These are phyloP conservation scores for Sialis lutaria DNA, from an alignment of 2,888 invertebrate species.

Conservation along the genomic window DNA sequence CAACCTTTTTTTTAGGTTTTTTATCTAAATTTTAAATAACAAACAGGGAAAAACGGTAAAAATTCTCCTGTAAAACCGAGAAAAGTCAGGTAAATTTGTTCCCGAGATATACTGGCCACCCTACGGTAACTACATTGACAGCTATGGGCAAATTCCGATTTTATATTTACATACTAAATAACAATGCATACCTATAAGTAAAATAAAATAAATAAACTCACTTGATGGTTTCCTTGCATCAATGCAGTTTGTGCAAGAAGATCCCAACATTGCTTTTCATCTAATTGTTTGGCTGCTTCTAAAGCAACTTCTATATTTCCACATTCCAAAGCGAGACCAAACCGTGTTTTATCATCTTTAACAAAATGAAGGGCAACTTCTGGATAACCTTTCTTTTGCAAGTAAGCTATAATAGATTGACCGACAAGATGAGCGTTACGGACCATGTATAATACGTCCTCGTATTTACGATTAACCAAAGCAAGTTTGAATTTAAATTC, in stretches of 20 bases:
- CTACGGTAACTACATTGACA: too few species aligned
- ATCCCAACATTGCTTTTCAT: slow-evolving; percentile 93
- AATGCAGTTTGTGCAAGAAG: slow-evolving; percentile 85
- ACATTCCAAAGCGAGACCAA: slow-evolving; percentile 91
- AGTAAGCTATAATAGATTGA: slow-evolving; percentile 95
- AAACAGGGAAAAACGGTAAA: too few species aligned
- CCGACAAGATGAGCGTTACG: slow-evolving; percentile 91
- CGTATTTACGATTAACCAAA: slow-evolving; percentile 86
- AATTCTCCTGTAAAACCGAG: too few species aligned
- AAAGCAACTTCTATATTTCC: slow-evolving; percentile 96
- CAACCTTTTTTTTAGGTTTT: too few species aligned
- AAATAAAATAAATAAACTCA: slow-evolving; percentile 16
- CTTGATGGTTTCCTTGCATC: slow-evolving; percentile 84
- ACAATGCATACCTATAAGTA: too few species aligned
- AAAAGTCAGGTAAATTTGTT: too few species aligned
- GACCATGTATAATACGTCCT: slow-evolving; percentile 89
- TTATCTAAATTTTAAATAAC: too few species aligned
- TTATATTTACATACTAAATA: too few species aligned
- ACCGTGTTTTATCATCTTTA: slow-evolving; percentile 93
- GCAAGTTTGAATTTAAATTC: slow-evolving; percentile 97
- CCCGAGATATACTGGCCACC: too few species aligned
- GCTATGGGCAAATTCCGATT: too few species aligned
- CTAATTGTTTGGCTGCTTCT: slow-evolving; percentile 87
- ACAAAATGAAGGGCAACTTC: slow-evolving; percentile 98
- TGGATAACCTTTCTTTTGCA: slow-evolving; percentile 98